Conservation (phyloP, 2,888 invertebrate genomes). For the Morpho achilles region DNA sequence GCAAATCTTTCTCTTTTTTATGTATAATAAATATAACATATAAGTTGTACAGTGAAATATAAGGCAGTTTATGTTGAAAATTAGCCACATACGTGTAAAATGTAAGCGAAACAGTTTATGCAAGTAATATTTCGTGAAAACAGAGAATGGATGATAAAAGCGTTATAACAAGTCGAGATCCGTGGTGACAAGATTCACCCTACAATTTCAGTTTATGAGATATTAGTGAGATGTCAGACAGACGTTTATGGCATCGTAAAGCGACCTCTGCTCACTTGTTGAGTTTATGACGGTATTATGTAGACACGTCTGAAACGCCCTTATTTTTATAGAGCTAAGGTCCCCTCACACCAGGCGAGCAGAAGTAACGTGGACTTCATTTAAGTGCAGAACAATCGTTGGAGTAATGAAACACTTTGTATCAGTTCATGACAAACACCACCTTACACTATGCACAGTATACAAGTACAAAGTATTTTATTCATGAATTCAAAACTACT, state of each 20-base stretch:
- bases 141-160: conserved; percentile 18
- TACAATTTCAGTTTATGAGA: conserved; percentile 55
- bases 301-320: conserved; percentile 32
- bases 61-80: neutral
- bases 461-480: too few relatives aligned
- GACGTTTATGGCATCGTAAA: conserved; percentile 66
- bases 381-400: conserved; percentile 11
- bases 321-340: conserved; percentile 31
- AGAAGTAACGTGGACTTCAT: conserved; percentile 14
- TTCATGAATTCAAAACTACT: too few relatives aligned
- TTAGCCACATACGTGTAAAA: conserved; percentile 2
- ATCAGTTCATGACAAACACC: too few relatives aligned
- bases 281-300: conserved; percentile 49
- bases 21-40: too few relatives aligned
- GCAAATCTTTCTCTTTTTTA: too few relatives aligned
- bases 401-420: conserved; percentile 12
- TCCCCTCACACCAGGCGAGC: conserved; percentile 21
- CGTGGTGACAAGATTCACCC: conserved; percentile 34
- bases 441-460: too few relatives aligned
- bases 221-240: conserved; percentile 69
- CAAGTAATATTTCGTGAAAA: conserved; percentile 15
- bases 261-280: conserved; percentile 70
- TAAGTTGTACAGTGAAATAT: too few relatives aligned
- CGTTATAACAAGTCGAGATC: conserved; percentile 27
- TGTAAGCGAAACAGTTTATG: conserved; percentile 8